Evolutionary conservation across 2,113 vertebrate species (phyloP).

Genomic region (Emydura subglobosa): DNA sequence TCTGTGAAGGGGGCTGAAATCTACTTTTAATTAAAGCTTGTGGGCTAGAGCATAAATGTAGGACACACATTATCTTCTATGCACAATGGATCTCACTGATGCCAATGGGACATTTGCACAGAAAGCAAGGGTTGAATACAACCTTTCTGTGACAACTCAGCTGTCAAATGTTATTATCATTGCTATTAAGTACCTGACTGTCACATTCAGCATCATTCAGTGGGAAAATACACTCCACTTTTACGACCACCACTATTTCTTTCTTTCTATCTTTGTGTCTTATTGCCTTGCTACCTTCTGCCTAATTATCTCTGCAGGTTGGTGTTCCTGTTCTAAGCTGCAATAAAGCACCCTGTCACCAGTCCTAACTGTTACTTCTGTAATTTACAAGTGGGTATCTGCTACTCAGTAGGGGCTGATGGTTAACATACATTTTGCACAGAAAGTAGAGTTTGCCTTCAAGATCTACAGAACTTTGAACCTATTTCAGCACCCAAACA

Average conservation of each 20-base stretch:
- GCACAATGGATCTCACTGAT: neutral
- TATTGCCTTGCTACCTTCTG: neutral
- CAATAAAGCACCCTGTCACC: neutral
- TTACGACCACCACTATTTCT: neutral
- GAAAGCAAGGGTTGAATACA: neutral
- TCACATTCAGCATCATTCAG: neutral
- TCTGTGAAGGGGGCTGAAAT: neutral
- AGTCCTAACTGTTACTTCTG: neutral
- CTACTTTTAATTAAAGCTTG: neutral
- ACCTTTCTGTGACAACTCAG: neutral
- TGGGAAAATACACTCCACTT: neutral
- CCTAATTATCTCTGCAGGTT: conserved; percentile 45
- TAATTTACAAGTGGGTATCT: conserved; percentile 46
- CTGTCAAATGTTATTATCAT: neutral
- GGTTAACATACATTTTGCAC: neutral
- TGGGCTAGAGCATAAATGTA: neutral
- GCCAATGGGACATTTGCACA: neutral
- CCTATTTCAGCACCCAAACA: conserved; percentile 22
- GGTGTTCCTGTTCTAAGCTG: neutral
- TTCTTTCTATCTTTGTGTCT: neutral
- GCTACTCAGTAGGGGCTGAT: conserved; percentile 8
- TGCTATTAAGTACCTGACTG: neutral
- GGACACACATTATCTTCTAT: neutral
- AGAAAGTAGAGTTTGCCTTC: conserved; percentile 29
- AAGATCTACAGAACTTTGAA: neutral